A percentile compares a stretch with the other conserved stretches of the same genome.
phyloP scores from a whole-genome alignment of 2,797 vertebrate species.

The Hapalemur alaotrensis region DNA sequence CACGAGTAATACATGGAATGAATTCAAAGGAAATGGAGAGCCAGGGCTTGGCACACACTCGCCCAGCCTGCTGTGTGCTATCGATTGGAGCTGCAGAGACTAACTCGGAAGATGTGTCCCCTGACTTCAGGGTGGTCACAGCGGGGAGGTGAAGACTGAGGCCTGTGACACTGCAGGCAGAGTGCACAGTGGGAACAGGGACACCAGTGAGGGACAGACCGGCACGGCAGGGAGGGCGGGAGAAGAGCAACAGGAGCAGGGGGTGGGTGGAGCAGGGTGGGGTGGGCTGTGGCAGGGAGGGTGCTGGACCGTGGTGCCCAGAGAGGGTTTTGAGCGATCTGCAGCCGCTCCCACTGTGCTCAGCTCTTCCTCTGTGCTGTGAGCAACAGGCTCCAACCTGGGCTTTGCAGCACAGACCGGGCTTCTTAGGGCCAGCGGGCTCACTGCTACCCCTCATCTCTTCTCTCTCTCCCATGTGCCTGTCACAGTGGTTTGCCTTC shows the following conservation, averaged over 20 bases:
- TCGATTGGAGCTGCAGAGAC: accelerated
- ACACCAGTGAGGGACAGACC: accelerated
- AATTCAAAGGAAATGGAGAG: neutral
- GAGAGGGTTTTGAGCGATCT: neutral
- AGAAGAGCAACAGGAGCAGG: accelerated
- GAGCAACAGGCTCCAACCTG: accelerated
- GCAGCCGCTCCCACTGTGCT: accelerated
- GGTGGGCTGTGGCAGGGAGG: neutral
- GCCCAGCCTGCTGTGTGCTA: neutral
- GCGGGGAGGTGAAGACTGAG: neutral
- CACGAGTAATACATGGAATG: accelerated
- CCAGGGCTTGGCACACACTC: accelerated
- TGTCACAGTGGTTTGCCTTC: neutral
- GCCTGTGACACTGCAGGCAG: neutral
- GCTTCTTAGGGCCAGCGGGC: accelerated
- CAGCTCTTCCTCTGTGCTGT: accelerated
- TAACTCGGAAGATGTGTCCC: neutral
- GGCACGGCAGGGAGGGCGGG: neutral
- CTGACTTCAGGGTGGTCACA: neutral
- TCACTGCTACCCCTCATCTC: neutral
- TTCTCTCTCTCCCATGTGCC: neutral
- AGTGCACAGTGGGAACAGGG: neutral
- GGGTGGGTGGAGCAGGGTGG: accelerated
- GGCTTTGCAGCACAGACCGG: neutral
- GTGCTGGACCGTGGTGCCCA: accelerated